Conservation (phyloP, 2,113 vertebrate genomes). For the Otocyon megalotis region DNA sequence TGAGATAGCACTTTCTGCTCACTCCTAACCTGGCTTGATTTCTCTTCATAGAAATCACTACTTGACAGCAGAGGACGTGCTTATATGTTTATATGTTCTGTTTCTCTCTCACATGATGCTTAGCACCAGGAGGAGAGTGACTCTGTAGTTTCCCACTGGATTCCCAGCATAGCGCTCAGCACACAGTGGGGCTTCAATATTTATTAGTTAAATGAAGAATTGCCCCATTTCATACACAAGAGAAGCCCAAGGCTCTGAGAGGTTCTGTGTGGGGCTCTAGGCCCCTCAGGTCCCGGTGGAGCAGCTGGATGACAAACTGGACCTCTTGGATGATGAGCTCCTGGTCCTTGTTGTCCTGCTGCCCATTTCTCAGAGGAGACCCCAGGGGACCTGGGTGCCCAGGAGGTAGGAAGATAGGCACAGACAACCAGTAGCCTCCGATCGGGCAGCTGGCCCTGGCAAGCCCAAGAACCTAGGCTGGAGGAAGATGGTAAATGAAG, state of each 20-base stretch:
- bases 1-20: neutral
- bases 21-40: neutral
- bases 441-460: neutral
- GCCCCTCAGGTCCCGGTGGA: too few relatives aligned
- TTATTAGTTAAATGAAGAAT: neutral
- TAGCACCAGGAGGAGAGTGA: neutral
- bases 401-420: neutral
- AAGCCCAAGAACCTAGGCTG: neutral
- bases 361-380: too few relatives aligned
- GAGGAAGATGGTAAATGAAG: neutral
- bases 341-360: neutral
- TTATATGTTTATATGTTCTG: accelerated
- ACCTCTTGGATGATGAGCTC: neutral
- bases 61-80: accelerated
- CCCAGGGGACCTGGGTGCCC: too few relatives aligned
- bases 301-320: neutral
- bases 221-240: neutral
- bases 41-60: neutral
- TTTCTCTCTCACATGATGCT: neutral
- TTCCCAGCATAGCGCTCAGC: neutral
- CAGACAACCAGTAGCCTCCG: neutral
- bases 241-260: neutral
- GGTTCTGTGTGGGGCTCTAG: neutral
- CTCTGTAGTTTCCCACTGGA: neutral
- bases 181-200: neutral